Evolutionary conservation across 2,797 vertebrate genomes (phyloP).

Genomic region (Phalloptychus januarius): DNA sequence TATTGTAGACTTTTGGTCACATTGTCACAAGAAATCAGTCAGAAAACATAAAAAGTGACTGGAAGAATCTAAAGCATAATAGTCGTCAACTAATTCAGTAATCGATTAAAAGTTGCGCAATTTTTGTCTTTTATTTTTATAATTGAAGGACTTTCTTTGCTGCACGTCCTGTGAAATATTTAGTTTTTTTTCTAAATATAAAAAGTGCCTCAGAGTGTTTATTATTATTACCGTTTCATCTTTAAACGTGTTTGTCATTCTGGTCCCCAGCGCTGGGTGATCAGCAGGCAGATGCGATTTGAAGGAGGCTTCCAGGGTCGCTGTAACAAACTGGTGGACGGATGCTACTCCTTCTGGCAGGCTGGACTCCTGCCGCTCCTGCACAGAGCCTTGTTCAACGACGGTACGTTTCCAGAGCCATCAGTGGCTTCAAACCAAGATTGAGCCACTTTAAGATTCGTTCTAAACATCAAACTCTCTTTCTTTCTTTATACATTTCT

Average conservation of each 20-base stretch:
- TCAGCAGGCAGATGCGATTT: conserved; percentile 92
- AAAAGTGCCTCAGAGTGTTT: not conserved
- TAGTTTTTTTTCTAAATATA: not conserved
- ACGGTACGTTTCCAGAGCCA: conserved; percentile 74
- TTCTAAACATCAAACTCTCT: not conserved
- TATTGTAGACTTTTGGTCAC: not conserved
- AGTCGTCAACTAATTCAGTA: too few species aligned
- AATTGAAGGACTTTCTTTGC: not conserved
- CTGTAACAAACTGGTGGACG: conserved; percentile 97
- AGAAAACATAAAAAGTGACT: not conserved
- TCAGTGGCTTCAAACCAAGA: not conserved
- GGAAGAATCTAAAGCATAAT: not conserved
- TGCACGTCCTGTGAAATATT: not conserved
- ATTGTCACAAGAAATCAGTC: not conserved
- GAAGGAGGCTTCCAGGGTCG: conserved; percentile 98
- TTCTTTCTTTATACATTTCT: not conserved
- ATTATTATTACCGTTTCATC: too few species aligned
- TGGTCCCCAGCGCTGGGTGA: conserved; percentile 88
- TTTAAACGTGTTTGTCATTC: too few species aligned
- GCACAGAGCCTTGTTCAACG: conserved; percentile 88
- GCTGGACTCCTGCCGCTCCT: conserved; percentile 92
- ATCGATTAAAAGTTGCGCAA: too few species aligned
- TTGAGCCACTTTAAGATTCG: not conserved
- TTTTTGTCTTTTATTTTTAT: not conserved
- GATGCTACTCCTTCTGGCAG: conserved; percentile 99